Evolutionary conservation across 1,140 invertebrate genomes (phyloP), one percentile per base, ranked within the genome.

Genomic region (Euwallacea fornicatus): DNA sequence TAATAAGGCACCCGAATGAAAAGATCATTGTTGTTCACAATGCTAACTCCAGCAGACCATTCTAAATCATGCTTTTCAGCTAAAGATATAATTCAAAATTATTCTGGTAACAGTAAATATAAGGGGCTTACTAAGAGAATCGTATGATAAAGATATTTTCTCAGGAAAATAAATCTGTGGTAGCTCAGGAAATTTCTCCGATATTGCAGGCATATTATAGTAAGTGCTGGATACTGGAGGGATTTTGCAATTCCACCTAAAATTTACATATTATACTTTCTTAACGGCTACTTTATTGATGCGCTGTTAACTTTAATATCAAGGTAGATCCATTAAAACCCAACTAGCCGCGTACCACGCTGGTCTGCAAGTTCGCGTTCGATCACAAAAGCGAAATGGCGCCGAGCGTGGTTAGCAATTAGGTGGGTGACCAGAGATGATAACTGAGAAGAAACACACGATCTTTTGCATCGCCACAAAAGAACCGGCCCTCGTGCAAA

Each of bases 1-100:
- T 86, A 83, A 47, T 84, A 82, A 0, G 89, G 89, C 50, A 94
- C 81, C 54, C 86, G 82, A 7, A 93, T 82, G 78, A 91, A 91
- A 73, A 89, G 88, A 67, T 90, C 87, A 67, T 83, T 82, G n/a
- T 80, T 81, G 64, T 82, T 81, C 63, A 81, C 80, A 3, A 84
- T 80, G 60, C 81, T 78, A 42, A 86, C 78, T 0, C 82, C 79
- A 50, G 78, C 78, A 2, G 84, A 85, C 85, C 85, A 86, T 50
- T 78, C 73, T 42, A 83, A 80, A 41, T 77, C 75, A 42, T 63
- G 43, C n/a, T 66, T 70, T 9, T 73, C 61, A 41, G 55, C 75
- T 73, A 61, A 71, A 68, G 66, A 59, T 10, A 11, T 33, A 33
- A 33, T 33, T 0, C 15, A 56, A 56, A 15, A 56, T 13, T 9